A percentile compares a stretch with the other conserved stretches of the same genome.
Evolutionary conservation across 2,888 invertebrate genomes (phyloP).

Genomic region (Sinelater perroti): DNA sequence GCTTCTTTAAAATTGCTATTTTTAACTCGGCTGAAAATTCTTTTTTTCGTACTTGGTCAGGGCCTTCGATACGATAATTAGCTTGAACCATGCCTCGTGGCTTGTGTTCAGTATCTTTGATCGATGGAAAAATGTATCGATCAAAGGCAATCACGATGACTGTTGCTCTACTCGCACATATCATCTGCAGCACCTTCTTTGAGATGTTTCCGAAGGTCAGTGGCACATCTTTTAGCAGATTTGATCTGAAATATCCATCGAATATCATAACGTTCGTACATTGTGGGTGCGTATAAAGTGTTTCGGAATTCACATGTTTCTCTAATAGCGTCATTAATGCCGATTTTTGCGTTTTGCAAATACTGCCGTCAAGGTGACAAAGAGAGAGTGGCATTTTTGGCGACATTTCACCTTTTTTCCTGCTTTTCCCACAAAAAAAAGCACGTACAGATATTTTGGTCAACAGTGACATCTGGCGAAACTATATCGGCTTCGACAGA

Average conservation of each 20-base stretch:
- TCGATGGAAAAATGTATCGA: slow-evolving; percentile 41
- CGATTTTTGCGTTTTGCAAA: slow-evolving; percentile 45
- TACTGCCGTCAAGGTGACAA: slow-evolving; percentile 44
- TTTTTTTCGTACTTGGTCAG: slow-evolving; percentile 37
- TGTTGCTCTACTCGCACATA: slow-evolving; percentile 13
- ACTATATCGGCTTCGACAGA: neutral
- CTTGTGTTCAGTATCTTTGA: slow-evolving; percentile 42
- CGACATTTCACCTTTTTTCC: neutral
- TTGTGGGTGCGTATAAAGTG: no score
- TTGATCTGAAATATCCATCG: slow-evolving; percentile 39
- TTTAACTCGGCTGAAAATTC: slow-evolving; percentile 40
- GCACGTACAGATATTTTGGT: neutral
- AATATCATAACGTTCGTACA: slow-evolving; percentile 25
- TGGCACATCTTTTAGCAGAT: slow-evolving; percentile 35
- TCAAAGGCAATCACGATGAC: slow-evolving; percentile 41
- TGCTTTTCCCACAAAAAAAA: neutral
- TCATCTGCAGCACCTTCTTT: slow-evolving; percentile 27
- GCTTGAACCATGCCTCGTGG: slow-evolving; percentile 24
- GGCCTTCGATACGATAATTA: slow-evolving; percentile 34
- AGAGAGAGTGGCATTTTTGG: slow-evolving; percentile 42
- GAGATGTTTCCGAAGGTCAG: slow-evolving; percentile 36
- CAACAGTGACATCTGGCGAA: neutral
- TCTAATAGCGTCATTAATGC: slow-evolving; percentile 40
- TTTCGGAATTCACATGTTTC: slow-evolving; percentile 12
- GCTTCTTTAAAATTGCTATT: slow-evolving; percentile 40